Evolutionary conservation across 2,113 vertebrate species (phyloP).

Genomic region (Erythrocercus mccallii): DNA sequence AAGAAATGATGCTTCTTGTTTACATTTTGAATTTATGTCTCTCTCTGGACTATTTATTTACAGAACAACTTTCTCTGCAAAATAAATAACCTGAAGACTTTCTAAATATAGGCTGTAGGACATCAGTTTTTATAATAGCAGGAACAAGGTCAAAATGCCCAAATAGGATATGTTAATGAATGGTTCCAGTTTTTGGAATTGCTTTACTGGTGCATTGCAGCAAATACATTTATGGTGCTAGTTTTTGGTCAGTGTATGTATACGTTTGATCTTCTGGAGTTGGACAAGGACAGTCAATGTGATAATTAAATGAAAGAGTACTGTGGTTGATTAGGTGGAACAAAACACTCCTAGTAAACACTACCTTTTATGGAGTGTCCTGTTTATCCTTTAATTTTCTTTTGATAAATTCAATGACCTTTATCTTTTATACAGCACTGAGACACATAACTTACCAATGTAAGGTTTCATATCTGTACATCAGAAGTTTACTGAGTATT

Average conservation of each 20-base stretch:
- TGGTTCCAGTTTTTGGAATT: not conserved
- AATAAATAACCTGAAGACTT: not conserved
- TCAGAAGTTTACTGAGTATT: not conserved
- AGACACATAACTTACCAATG: not conserved
- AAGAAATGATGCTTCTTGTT: not conserved
- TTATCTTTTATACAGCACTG: not conserved
- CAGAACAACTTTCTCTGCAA: not conserved
- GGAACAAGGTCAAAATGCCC: not conserved
- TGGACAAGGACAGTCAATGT: not conserved
- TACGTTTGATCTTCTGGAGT: not conserved
- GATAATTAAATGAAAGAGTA: not conserved
- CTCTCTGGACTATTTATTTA: not conserved
- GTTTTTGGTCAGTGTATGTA: not conserved
- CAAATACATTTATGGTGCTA: not conserved
- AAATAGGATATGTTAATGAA: slow-evolving; percentile 11
- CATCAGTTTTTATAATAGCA: not conserved
- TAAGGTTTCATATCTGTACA: not conserved
- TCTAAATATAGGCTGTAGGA: not conserved
- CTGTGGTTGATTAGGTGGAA: not conserved
- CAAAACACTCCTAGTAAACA: not conserved
- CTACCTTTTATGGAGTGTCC: not conserved
- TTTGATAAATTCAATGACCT: not conserved
- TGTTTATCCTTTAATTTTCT: not conserved
- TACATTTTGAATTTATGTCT: not conserved
- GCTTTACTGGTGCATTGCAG: slow-evolving; percentile 21